These are phyloP conservation scores for Gymnothorax reevesii DNA, from an alignment of 2,797 vertebrate species.

Conservation along the genomic window DNA sequence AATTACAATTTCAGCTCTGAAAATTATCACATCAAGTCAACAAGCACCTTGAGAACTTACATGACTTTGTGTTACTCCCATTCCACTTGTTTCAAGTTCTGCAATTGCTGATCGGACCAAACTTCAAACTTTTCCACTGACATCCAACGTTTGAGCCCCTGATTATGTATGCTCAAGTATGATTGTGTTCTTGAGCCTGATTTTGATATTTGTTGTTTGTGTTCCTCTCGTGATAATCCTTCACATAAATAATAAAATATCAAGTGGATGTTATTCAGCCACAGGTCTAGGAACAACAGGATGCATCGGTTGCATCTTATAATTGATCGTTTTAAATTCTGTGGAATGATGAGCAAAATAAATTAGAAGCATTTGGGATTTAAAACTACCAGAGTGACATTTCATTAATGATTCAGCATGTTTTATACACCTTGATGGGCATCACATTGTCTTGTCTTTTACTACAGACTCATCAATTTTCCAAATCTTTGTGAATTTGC, in stretches of 20 bases:
- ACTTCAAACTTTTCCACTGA: not conserved
- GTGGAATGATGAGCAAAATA: slow-evolving; percentile 5
- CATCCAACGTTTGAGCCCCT: not conserved
- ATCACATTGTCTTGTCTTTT: not conserved
- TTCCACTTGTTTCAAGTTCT: not conserved
- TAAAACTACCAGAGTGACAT: slow-evolving; percentile 5
- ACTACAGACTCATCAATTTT: not conserved
- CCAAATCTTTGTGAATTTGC: not conserved
- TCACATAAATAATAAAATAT: slow-evolving; percentile 23
- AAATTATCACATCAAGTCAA: not conserved
- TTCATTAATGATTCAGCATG: slow-evolving; percentile 20
- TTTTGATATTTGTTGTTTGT: slow-evolving; percentile 10
- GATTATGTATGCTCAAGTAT: slow-evolving; percentile 15
- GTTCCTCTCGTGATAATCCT: slow-evolving; percentile 4
- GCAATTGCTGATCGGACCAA: slow-evolving; percentile 8
- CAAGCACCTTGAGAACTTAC: not conserved
- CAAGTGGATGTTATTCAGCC: not conserved
- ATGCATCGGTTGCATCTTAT: not conserved
- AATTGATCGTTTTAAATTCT: slow-evolving; percentile 22
- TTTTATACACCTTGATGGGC: slow-evolving; percentile 9
- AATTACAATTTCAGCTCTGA: not conserved
- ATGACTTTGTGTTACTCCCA: not conserved
- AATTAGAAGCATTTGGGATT: slow-evolving; percentile 5
- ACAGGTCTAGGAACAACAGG: not conserved
- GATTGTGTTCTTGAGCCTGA: slow-evolving; percentile 8